Percentiles rank a stretch among this genome's conserved stretches.
Evolutionary conservation across 1,140 invertebrate genomes (phyloP).

Genomic region (Agrilus planipennis): DNA sequence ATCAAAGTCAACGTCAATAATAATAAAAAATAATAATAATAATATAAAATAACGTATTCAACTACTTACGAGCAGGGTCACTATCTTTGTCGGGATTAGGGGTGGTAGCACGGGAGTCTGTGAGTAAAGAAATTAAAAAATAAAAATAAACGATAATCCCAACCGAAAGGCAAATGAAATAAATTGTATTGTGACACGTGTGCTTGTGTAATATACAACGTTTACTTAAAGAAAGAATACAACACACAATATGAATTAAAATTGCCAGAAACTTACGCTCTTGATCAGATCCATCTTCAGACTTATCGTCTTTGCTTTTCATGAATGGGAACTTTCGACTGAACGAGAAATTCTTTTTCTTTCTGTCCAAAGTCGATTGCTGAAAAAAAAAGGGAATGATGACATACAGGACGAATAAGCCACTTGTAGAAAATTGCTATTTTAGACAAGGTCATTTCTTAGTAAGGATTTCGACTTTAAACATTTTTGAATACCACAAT

Average conservation of each 20-base stretch:
- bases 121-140: slow-evolving; percentile 27
- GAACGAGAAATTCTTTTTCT: slow-evolving; percentile 97
- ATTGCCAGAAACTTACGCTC: slow-evolving; percentile 88
- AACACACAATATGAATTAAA: neutral
- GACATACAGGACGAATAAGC: too few relatives aligned
- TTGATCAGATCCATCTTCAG: slow-evolving; percentile 93
- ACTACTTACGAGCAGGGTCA: slow-evolving; percentile 13
- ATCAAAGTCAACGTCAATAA: neutral
- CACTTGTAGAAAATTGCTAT: too few relatives aligned
- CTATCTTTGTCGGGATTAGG: slow-evolving; percentile 29
- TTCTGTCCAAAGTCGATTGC: slow-evolving; percentile 87
- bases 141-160: slow-evolving; percentile 11
- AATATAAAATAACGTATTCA: neutral
- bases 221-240: slow-evolving; percentile 1
- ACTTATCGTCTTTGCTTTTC: slow-evolving; percentile 96
- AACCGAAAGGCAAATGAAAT: slow-evolving; percentile 7
- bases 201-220: neutral
- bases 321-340: slow-evolving; percentile 97
- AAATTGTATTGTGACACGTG: slow-evolving; percentile 15
- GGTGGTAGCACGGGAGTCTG: slow-evolving; percentile 29
- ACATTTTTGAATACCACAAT: too few relatives aligned
- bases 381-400: slow-evolving; percentile 37
- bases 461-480: too few relatives aligned
- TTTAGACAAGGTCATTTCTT: too few relatives aligned
- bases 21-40: neutral